A percentile compares a stretch with the other conserved stretches of the same genome.
phyloP scores from a whole-genome alignment of 2,888 invertebrate species.

The Heliconius aoede region DNA sequence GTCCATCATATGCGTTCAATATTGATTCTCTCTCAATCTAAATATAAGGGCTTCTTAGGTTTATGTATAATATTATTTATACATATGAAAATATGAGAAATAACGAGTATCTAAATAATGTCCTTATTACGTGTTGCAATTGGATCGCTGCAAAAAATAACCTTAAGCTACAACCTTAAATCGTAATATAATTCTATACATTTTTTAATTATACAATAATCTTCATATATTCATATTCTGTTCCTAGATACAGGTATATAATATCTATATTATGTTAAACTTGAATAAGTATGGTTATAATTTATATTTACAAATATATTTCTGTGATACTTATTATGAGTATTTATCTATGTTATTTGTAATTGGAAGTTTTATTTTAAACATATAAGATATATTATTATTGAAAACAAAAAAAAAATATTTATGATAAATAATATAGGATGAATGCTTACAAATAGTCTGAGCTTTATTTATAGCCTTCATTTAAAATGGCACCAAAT shows the following conservation, averaged over 20 bases:
- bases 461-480: background rate
- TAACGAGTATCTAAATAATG: background rate
- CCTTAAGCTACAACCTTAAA: background rate
- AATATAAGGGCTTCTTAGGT: too few relatives aligned
- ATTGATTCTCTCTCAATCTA: background rate
- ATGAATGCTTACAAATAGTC: background rate
- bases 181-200: background rate
- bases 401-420: background rate
- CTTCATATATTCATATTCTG: conserved; percentile 13
- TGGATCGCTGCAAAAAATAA: background rate
- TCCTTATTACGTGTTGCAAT: background rate
- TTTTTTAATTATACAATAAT: background rate
- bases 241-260: conserved; percentile 20
- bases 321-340: conserved; percentile 61
- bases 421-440: background rate
- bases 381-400: background rate
- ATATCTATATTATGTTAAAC: conserved; percentile 41
- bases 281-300: conserved; percentile 49
- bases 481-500: background rate
- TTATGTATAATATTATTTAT: too few relatives aligned
- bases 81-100: too few relatives aligned
- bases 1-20: background rate
- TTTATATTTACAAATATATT: conserved; percentile 70
- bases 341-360: conserved; percentile 53
- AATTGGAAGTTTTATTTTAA: background rate